Evolutionary conservation across 2,797 vertebrate species (phyloP), one percentile per base, ranked within the genome.

Genomic region (Rhabdomys pumilio): DNA sequence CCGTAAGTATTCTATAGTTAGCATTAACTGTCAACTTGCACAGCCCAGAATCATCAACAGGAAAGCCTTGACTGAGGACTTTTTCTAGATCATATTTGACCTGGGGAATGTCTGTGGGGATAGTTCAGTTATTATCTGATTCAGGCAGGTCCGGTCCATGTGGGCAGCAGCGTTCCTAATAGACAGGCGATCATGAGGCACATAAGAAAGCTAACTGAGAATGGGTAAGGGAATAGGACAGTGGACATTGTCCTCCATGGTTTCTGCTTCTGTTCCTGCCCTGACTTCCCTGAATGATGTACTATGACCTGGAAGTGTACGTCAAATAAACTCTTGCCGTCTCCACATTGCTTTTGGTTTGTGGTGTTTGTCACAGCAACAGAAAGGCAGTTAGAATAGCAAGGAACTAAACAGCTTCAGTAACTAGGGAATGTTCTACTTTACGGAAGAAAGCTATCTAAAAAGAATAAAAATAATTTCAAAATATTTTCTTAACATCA

Each of bases 361-460:
- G 1, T 73, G 15, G 34, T 29, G 4, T 31, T 87, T 87, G 67
- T 41, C 65, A 55, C 6, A 72, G 34, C 47, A 87, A 26, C 85
- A 73, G 67, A 41, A 73, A 6, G 85, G 0, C 67, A 73, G n/a
- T 15, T 57, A 55, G 50, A 73, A 73, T 57, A 93, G 12, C 17
- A 94, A 89, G 24, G 44, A 95, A 44, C 8, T 26, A 50, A 77
- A 31, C 83, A 96, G 79, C 91, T 53, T n/a, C 84, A 77, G 17
- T n/a, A 69, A 81, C 73, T 65, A 83, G 50, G 20, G 34, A 50
- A 50, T 41, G 31, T 44, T 95, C 31, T 76, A 17, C 26, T 95
- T 94, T 89, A 22, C 1, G 11, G 26, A 84, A 90, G 84, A 96
- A 94, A 90, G 22, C 59, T 79, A 94, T 50, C 55, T 77, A 41